Evolutionary conservation across 2,888 invertebrate genomes (phyloP).

Genomic region (Busseola fusca): DNA sequence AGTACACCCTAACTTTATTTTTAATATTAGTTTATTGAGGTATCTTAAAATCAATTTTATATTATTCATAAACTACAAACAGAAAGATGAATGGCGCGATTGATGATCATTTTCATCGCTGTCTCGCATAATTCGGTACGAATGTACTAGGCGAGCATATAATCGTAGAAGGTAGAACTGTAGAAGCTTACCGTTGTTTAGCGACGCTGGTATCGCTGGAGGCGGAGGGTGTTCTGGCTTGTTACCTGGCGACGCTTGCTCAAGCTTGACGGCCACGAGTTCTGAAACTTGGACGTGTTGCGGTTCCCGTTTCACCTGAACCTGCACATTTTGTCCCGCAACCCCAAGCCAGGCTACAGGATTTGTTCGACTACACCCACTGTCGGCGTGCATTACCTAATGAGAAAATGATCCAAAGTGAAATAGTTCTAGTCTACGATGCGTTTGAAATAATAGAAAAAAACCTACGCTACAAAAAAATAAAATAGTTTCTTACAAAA

Average conservation of each 20-base stretch:
- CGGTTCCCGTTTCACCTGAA: constrained; percentile 92
- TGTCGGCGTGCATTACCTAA: constrained; percentile 86
- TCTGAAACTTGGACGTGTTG: constrained; percentile 88
- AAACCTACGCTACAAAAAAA: constrained; percentile 28
- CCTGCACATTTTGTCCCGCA: constrained; percentile 84
- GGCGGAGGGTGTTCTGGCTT: constrained; percentile 86
- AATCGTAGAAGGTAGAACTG: constrained; percentile 21
- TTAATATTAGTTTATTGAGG: not conserved
- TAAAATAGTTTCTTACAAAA: constrained; percentile 53
- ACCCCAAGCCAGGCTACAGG: constrained; percentile 90
- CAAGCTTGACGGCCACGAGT: constrained; percentile 90
- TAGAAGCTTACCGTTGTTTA: constrained; percentile 80
- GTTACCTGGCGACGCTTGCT: constrained; percentile 91
- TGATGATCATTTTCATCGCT: constrained; percentile 53
- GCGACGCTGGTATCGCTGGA: constrained; percentile 81
- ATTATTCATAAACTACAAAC: not conserved
- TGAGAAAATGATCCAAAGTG: constrained; percentile 6
- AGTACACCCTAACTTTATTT: too few species aligned
- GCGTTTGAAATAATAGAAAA: constrained; percentile 19
- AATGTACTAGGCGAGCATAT: constrained; percentile 66
- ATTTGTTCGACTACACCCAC: constrained; percentile 92
- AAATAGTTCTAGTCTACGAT: not conserved
- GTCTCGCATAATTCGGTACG: constrained; percentile 68
- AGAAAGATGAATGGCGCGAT: not conserved
- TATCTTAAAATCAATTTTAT: not conserved